Evolutionary conservation across 2,888 invertebrate species (phyloP).

Genomic region (Crematogaster levior): DNA sequence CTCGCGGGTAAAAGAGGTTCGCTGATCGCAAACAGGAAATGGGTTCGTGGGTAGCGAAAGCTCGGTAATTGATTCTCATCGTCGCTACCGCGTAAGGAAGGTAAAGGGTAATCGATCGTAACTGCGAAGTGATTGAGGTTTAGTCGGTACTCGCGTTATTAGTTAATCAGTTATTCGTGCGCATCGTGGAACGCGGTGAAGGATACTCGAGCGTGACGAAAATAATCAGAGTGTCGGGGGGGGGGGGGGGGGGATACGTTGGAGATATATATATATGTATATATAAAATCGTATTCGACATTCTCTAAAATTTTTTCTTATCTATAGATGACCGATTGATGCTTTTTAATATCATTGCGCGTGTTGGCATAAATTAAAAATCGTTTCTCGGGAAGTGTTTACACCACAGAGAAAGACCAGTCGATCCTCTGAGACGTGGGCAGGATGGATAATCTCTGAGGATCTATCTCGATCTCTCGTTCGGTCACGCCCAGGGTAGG

Average conservation of each 20-base stretch:
- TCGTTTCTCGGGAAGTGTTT: conserved; percentile 46
- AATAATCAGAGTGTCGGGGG: conserved; percentile 20
- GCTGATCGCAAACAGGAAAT: conserved; percentile 68
- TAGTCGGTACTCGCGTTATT: conserved; percentile 27
- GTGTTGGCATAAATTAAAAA: conserved; percentile 39
- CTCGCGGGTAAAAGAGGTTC: conserved; percentile 43
- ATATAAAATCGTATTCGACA: not conserved
- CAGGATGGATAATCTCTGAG: conserved; percentile 59
- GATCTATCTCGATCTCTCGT: conserved; percentile 63
- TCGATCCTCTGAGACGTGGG: conserved; percentile 38
- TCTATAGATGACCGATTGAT: conserved; percentile 1
- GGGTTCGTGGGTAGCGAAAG: conserved; percentile 55
- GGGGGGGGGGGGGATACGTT: too few species aligned
- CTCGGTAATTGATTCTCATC: conserved; percentile 69
- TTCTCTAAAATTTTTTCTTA: not conserved
- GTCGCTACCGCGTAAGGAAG: conserved; percentile 45
- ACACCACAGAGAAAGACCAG: conserved; percentile 13
- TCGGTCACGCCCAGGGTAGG: conserved; percentile 71
- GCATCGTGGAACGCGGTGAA: conserved; percentile 7
- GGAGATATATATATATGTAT: not conserved
- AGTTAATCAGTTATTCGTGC: conserved; percentile 45
- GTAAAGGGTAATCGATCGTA: conserved; percentile 46
- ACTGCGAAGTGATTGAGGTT: conserved; percentile 36
- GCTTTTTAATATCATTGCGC: conserved; percentile 31
- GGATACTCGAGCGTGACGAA: conserved; percentile 32